Conservation (phyloP, 2,888 invertebrate genomes). For the Formica aserva region DNA sequence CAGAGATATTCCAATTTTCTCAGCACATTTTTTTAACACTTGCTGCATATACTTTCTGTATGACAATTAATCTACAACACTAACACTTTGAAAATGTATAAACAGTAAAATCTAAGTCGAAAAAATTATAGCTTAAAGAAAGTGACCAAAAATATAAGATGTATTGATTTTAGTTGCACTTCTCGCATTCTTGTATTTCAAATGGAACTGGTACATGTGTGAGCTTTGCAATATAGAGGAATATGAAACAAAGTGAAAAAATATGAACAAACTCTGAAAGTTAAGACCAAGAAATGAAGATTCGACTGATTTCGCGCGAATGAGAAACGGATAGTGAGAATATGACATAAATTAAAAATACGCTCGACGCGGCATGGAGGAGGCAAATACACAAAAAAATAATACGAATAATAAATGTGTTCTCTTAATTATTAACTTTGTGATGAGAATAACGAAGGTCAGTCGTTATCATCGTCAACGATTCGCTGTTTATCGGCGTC, state of each 20-base stretch:
- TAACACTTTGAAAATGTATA: neutral
- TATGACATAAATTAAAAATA: conserved; percentile 59
- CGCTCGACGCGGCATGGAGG: neutral
- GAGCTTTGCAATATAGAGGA: neutral
- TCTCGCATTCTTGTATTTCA: neutral
- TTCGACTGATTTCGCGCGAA: neutral
- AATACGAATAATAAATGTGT: conserved; percentile 18
- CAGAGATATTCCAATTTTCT: neutral
- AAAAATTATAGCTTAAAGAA: neutral
- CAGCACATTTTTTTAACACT: neutral
- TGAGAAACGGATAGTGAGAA: conserved; percentile 58
- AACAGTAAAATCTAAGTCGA: neutral
- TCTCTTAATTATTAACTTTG: conserved; percentile 55
- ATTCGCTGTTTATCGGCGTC: conserved; percentile 58
- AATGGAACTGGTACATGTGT: neutral
- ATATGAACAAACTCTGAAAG: neutral
- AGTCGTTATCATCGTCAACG: conserved; percentile 63
- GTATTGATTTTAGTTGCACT: neutral
- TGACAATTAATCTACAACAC: neutral
- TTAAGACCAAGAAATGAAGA: neutral
- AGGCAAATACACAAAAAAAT: conserved; percentile 15
- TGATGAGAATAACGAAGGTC: conserved; percentile 66
- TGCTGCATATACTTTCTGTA: neutral
- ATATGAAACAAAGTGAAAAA: neutral
- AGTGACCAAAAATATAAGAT: neutral